Evolutionary conservation across 2,797 vertebrate genomes (phyloP).

Genomic region (Catostomus latipinnis): DNA sequence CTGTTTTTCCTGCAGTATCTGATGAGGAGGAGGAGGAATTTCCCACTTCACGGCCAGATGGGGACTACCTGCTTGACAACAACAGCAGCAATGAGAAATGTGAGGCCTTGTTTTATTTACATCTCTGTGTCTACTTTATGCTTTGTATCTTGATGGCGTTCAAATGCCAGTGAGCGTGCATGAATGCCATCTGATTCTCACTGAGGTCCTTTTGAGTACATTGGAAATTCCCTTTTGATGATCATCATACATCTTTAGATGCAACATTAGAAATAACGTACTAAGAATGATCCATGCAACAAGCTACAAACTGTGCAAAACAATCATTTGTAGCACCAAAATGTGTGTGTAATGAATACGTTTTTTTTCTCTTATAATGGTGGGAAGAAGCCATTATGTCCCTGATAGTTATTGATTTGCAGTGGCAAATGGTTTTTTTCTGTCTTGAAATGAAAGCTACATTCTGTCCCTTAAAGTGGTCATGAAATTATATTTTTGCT

Average conservation of each 20-base stretch:
- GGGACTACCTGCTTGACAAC: slow-evolving; percentile 89
- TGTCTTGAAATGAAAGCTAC: background rate
- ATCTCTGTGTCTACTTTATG: background rate
- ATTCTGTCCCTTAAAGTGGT: too few species aligned
- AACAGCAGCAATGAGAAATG: slow-evolving; percentile 94
- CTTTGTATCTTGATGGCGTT: too few species aligned
- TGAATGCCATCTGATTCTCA: slow-evolving; percentile 1
- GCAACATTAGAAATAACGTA: too few species aligned
- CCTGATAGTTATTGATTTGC: background rate
- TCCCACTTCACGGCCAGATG: slow-evolving; percentile 82
- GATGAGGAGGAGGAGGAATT: slow-evolving; percentile 96
- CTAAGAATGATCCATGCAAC: background rate
- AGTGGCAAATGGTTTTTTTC: background rate
- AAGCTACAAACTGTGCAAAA: background rate
- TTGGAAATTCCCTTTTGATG: background rate
- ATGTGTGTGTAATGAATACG: background rate
- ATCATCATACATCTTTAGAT: background rate
- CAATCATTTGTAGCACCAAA: background rate
- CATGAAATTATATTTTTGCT: too few species aligned
- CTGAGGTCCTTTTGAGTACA: background rate
- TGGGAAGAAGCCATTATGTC: background rate
- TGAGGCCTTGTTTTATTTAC: slow-evolving; percentile 70
- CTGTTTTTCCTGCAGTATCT: slow-evolving; percentile 74
- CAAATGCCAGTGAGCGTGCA: background rate
- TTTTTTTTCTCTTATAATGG: background rate